Conservation (phyloP, 2,888 invertebrate species). For the Agrochola circellaris region DNA sequence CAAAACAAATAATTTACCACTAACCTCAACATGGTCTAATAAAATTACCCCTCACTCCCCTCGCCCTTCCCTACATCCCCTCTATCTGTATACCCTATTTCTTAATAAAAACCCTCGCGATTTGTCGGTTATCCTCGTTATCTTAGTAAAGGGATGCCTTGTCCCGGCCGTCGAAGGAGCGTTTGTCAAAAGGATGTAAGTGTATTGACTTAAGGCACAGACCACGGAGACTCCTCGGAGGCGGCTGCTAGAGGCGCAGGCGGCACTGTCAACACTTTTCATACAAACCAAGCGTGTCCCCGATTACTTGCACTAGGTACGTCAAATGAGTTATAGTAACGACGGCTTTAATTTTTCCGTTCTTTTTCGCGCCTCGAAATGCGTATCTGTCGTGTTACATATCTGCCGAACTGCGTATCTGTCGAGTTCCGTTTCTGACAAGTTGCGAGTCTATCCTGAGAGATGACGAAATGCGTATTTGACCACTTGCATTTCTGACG, state of each 20-base stretch:
- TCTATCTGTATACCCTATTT: slow-evolving; percentile 11
- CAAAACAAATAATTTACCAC: not conserved
- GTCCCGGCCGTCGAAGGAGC: slow-evolving; percentile 29
- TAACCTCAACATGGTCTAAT: not conserved
- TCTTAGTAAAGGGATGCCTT: slow-evolving; percentile 45
- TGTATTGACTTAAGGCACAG: slow-evolving; percentile 52
- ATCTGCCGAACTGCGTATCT: too few species aligned
- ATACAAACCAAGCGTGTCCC: too few species aligned
- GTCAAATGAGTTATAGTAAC: not conserved
- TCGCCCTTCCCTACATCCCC: not conserved
- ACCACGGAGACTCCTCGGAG: too few species aligned
- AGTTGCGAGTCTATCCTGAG: too few species aligned
- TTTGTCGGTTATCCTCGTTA: slow-evolving; percentile 39
- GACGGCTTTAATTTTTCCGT: too few species aligned
- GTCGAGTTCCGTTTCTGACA: too few species aligned
- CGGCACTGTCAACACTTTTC: not conserved
- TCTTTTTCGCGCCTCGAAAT: too few species aligned
- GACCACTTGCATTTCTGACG: too few species aligned
- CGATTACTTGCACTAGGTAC: not conserved
- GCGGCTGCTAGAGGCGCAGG: not conserved
- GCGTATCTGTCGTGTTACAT: too few species aligned
- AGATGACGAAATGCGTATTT: too few species aligned
- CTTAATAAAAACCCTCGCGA: slow-evolving; percentile 50
- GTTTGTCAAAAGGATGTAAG: slow-evolving; percentile 60
- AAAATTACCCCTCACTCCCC: not conserved